phyloP scores from a whole-genome alignment of 2,888 invertebrate genomes.

The Microchrysa polita region DNA sequence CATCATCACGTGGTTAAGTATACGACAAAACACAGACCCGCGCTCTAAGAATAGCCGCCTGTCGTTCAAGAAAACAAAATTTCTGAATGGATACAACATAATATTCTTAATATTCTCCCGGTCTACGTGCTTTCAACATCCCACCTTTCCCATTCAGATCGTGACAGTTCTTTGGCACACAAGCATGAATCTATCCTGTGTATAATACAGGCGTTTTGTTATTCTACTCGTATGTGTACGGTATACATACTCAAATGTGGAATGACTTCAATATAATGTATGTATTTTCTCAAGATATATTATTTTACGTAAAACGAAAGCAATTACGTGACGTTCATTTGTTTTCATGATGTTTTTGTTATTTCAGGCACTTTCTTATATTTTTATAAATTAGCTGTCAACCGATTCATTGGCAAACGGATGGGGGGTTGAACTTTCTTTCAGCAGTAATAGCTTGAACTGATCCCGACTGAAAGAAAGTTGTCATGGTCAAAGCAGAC shows the following conservation, averaged over 20 bases:
- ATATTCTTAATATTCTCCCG: no score
- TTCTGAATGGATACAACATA: constrained; percentile 19
- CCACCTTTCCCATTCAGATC: background rate
- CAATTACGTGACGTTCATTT: constrained; percentile 12
- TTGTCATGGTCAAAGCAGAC: constrained; percentile 1
- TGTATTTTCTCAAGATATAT: no score
- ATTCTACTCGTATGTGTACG: no score
- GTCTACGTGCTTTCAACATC: background rate
- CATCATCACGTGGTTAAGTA: constrained; percentile 16
- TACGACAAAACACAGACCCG: no score
- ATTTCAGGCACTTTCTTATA: no score
- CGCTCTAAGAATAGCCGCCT: constrained; percentile 13
- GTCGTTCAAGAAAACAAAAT: constrained; percentile 6
- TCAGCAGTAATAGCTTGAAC: background rate
- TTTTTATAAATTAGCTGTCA: constrained; percentile 17
- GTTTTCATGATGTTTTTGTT: background rate
- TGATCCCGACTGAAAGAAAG: background rate
- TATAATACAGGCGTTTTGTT: constrained; percentile 11
- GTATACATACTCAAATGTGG: no score
- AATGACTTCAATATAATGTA: background rate
- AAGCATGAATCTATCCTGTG: no score
- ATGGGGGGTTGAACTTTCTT: background rate
- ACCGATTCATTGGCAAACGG: background rate
- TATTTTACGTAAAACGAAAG: constrained; percentile 19
- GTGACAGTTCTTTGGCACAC: background rate